These are phyloP conservation scores for Cichlasoma orientale DNA, from an alignment of 2,797 vertebrate genomes.

Conservation along the genomic window DNA sequence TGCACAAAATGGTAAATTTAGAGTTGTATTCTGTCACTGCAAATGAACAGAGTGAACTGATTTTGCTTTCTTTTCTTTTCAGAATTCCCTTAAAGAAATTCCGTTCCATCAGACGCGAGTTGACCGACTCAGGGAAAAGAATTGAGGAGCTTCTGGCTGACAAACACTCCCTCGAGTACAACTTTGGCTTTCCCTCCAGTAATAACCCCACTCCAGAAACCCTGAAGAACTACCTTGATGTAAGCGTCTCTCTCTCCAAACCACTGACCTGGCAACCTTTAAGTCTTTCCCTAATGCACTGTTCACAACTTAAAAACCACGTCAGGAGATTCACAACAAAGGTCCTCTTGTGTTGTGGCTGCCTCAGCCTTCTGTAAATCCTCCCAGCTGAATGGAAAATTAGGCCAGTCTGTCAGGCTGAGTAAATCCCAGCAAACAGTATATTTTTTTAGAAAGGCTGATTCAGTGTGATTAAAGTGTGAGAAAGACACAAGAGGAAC, in stretches of 20 bases:
- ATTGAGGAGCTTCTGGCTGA: constrained; percentile 79
- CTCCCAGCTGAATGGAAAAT: constrained; percentile 11
- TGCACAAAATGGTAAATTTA: neutral
- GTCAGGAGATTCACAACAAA: constrained; percentile 31
- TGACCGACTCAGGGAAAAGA: constrained; percentile 80
- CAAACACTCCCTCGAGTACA: constrained; percentile 82
- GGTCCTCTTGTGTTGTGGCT: constrained; percentile 25
- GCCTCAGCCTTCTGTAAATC: constrained; percentile 2
- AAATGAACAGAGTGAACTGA: neutral
- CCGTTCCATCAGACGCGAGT: constrained; percentile 86
- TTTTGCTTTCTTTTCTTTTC: neutral
- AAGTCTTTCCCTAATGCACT: constrained; percentile 18
- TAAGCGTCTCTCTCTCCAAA: constrained; percentile 67
- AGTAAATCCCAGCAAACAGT: neutral
- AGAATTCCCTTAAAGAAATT: constrained; percentile 94
- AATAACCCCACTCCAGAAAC: constrained; percentile 87
- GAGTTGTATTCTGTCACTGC: neutral
- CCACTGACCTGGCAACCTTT: constrained; percentile 4
- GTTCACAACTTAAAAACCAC: constrained; percentile 12
- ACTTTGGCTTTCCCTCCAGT: constrained; percentile 73
- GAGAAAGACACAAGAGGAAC: neutral
- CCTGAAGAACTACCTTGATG: constrained; percentile 96
- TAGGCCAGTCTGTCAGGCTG: neutral
- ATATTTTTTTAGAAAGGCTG: neutral
- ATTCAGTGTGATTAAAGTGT: neutral